phyloP scores from a whole-genome alignment of 2,888 invertebrate genomes.

The Rhimphoctona megacephalus region DNA sequence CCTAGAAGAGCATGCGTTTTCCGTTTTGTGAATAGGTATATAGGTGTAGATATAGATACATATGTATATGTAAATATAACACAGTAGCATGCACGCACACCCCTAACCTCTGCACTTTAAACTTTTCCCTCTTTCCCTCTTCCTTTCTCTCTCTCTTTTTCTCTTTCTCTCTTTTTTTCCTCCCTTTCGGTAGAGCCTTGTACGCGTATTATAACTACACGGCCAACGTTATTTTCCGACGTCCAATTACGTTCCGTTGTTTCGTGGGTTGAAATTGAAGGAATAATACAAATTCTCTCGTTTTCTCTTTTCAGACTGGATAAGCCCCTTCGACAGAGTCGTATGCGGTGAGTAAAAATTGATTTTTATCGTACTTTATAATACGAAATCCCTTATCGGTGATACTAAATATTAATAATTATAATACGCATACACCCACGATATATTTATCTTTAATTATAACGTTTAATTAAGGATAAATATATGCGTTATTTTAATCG shows the following conservation, averaged over 20 bases:
- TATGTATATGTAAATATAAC: constrained; percentile 22
- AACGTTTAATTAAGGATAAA: constrained; percentile 32
- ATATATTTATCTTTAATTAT: constrained; percentile 3
- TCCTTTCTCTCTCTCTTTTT: constrained; percentile 11
- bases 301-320: constrained; percentile 91
- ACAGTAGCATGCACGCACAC: constrained; percentile 58
- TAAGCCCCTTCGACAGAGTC: constrained; percentile 97
- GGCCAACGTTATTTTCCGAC: constrained; percentile 62
- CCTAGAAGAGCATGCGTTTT: constrained; percentile 71
- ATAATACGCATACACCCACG: constrained; percentile 8
- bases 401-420: constrained; percentile 57
- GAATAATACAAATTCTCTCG: constrained; percentile 65
- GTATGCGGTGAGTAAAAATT: constrained; percentile 94
- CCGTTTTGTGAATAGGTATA: constrained; percentile 61
- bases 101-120: constrained; percentile 43
- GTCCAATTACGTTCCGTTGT: constrained; percentile 63
- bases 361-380: constrained; percentile 61
- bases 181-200: constrained; percentile 16
- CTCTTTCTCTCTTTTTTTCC: constrained; percentile 1
- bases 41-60: background rate
- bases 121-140: constrained; percentile 42
- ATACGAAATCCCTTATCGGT: constrained; percentile 42
- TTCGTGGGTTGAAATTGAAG: constrained; percentile 57
- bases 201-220: constrained; percentile 44
- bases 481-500: constrained; percentile 3